Base-by-base conservation (phyloP, 2,797 vertebrate genomes). In the Streptopelia turtur region DNA sequence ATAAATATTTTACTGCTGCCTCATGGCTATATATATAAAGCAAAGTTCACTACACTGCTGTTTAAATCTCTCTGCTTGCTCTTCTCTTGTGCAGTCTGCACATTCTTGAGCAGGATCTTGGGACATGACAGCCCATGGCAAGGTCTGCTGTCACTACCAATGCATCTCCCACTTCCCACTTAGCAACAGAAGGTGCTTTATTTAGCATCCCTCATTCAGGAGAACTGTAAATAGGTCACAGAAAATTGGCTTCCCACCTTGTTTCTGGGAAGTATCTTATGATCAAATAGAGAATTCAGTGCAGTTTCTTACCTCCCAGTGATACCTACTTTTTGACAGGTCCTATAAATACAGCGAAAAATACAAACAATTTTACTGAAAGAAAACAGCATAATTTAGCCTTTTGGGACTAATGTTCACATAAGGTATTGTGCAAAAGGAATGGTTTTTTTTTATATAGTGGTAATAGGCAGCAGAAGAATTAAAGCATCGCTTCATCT, bases 151-250 rank as follows among this genome's bases (percentile, higher is more conserved):
- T 77, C 90, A 60, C 56, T 77, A 53, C 17, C 39, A 88, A 1
- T 61, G 56, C 57, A 77, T 59, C 31, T 92, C 59, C 78, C 71
- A 68, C 75, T 93, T 92, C 47, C 65, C 50, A 57, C 68, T 71
- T 94, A 95, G 88, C 81, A 95, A 90, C 90, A 81, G 68, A 92
- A 85, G 6, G 23, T 59, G 28, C 61, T 95, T 95, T 89, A 89
- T 90, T 93, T 93, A 96, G 76, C 89, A 88, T 56, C 30, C 14
- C 45, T 94, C 47, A 79, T 92, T 88, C 85, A 80, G n/a, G 18
- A 49, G 28, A 91, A 59, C 45, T 87, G 68, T 86, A 95, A 96
- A 83, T 85, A 90, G 90, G 94, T 87, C 93, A 95, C 41, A 80
- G 83, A 83, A 94, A 85, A 92, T 69, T 80, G 86, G 72, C 81